phyloP scores from a whole-genome alignment of 2,113 vertebrate species.

The Vidua macroura region DNA sequence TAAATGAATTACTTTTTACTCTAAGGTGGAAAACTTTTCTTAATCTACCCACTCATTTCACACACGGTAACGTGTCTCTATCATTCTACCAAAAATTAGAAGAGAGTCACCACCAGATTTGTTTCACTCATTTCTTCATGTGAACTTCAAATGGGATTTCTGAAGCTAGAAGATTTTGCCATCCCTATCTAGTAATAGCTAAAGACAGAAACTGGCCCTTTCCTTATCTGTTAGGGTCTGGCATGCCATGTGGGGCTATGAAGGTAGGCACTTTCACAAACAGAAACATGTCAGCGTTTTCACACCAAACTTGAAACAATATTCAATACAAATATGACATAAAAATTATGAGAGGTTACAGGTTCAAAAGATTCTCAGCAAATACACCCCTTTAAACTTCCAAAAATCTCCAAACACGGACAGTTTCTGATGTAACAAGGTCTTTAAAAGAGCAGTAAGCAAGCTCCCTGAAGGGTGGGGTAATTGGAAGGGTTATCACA shows the following conservation, averaged over 20 bases:
- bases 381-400: neutral
- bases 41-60: conserved; percentile 5
- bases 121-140: neutral
- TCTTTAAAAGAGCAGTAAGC: neutral
- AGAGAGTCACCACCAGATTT: neutral
- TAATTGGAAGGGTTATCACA: conserved; percentile 9
- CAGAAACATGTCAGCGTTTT: neutral
- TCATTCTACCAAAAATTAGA: neutral
- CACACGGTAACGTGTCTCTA: neutral
- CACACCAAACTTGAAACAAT: neutral
- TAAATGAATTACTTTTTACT: neutral
- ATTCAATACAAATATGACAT: neutral
- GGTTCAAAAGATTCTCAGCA: neutral
- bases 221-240: neutral
- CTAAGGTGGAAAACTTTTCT: neutral
- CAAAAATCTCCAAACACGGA: neutral
- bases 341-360: neutral
- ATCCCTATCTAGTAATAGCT: neutral
- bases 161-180: neutral
- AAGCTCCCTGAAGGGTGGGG: neutral
- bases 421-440: neutral
- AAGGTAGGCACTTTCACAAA: neutral
- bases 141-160: neutral
- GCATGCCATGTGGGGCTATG: accelerated
- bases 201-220: neutral